Base-by-base conservation (phyloP, 2,113 vertebrate species). In the Gymnorhina tibicen region DNA sequence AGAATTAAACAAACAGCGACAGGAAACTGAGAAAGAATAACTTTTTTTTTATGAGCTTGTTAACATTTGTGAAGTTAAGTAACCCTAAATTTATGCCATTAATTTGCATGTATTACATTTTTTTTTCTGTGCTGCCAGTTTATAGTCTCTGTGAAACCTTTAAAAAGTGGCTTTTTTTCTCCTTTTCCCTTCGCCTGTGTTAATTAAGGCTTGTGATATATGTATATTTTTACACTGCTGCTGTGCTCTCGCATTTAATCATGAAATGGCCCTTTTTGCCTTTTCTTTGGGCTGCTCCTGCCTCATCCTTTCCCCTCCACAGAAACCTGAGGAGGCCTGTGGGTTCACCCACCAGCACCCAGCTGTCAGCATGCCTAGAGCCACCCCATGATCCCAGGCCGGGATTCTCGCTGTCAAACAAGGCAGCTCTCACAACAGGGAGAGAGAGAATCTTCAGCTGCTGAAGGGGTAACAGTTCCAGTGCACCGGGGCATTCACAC, bases 11-110 rank as follows among this genome's bases (percentile, higher is more conserved):
- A 96, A 95, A 95, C 10, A 74, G 83, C 14, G 83, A 95, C 74
- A 94, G 93, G 91, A 91, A 91, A 94, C 96, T 77, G 62, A 88
- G 96, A 96, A 97, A 95, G 95, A 97, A 96, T 94, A 87, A 97
- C 93, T 97, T 97, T 89, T 90, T 96, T 95, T 97, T 98, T 97
- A 97, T 95, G 96, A 94, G 97, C 96, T 97, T 98, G 97, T 97
- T 98, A 97, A 97, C 95, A 96, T 98, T 98, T 96, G 97, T 96
- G 95, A 97, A 97, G 96, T 97, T 98, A 97, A 97, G 97, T 96
- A 97, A 97, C 95, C 96, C 95, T 97, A 96, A 97, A 97, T 97
- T 93, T 95, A 97, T 97, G 94, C 91, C 92, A 95, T 94, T 97
- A 93, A 85, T 97, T 98, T 97, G 96, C 97, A 96, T 96, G 92